These are phyloP conservation scores for Cladopsammia gracilis DNA, from an alignment of 64 coral and sea anemone genomes.

Conservation along the genomic window DNA sequence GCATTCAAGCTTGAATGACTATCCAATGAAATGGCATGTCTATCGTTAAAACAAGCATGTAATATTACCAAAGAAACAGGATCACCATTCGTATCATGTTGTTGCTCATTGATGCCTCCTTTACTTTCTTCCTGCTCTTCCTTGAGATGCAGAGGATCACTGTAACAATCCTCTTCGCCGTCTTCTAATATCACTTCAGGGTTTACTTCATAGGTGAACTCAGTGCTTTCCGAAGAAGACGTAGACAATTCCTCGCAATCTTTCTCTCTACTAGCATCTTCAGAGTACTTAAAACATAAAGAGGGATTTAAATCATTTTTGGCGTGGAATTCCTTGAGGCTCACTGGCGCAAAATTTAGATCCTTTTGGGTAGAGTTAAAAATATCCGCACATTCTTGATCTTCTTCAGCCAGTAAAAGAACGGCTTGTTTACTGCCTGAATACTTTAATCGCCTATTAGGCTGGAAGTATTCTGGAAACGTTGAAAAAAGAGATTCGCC, in stretches of 20 bases:
- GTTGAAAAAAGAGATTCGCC: conserved; percentile 2
- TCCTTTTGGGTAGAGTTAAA: not conserved
- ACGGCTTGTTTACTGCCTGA: not conserved
- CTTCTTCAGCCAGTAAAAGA: not conserved
- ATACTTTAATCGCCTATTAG: not conserved
- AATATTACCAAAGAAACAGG: not conserved
- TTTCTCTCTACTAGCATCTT: not conserved
- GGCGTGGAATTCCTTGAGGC: not conserved
- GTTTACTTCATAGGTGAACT: conserved; percentile 7
- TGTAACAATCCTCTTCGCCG: not conserved
- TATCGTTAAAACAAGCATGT: not conserved
- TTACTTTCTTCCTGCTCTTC: not conserved
- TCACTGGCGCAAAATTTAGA: not conserved
- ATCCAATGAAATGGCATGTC: not conserved
- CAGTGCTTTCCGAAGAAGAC: not conserved
- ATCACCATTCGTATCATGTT: not conserved
- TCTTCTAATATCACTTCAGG: not conserved
- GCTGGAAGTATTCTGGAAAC: conserved; percentile 36
- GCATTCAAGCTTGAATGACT: not conserved
- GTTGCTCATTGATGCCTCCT: not conserved
- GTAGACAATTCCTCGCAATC: conserved; percentile 22
- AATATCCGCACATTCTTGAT: not conserved
- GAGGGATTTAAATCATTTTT: not conserved
- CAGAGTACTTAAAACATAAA: not conserved
- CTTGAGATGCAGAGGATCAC: not conserved